Conservation (phyloP, 2,888 invertebrate species). For the Patella depressa region DNA sequence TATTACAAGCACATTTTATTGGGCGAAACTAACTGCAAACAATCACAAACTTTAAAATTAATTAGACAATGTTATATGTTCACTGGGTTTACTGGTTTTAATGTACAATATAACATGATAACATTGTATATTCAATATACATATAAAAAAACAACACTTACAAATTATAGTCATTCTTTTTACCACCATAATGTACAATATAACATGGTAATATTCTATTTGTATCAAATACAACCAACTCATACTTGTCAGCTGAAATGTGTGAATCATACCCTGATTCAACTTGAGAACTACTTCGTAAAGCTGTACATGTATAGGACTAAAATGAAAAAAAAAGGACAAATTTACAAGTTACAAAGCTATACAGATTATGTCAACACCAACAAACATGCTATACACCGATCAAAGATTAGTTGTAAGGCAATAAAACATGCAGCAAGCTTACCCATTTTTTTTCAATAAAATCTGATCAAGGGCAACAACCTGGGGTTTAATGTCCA, state of each 20-base stretch:
- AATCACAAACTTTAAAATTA: too few species aligned
- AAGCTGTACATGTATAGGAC: background rate
- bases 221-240: conserved; percentile 4
- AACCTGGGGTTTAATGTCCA: too few species aligned
- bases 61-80: too few species aligned
- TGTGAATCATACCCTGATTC: background rate
- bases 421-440: too few species aligned
- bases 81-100: background rate
- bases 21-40: too few species aligned
- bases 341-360: too few species aligned
- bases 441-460: too few species aligned
- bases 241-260: background rate
- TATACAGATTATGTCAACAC: too few species aligned
- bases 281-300: background rate
- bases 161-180: background rate
- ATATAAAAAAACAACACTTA: background rate
- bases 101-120: background rate
- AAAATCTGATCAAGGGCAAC: too few species aligned
- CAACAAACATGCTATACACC: too few species aligned
- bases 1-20: too few species aligned
- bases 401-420: too few species aligned
- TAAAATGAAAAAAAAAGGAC: background rate
- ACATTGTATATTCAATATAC: background rate
- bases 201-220: conserved; percentile 5
- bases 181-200: background rate